phyloP scores from a whole-genome alignment of 2,113 vertebrate genomes.

The Elephas maximus region DNA sequence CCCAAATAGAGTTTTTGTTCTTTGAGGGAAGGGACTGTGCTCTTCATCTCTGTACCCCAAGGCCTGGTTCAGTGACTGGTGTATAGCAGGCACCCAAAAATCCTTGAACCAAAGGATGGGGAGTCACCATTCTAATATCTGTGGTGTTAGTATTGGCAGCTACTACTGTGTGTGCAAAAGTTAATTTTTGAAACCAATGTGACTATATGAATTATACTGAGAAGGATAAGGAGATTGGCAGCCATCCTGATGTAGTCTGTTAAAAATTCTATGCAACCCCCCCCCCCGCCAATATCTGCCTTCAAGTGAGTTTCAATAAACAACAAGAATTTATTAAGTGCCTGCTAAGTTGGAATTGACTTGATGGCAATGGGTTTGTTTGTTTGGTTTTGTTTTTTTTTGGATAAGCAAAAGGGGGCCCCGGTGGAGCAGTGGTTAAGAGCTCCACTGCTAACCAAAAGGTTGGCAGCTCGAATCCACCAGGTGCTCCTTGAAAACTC shows the following conservation, averaged over 20 bases:
- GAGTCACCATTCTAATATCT: not conserved
- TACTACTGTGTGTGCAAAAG: not conserved
- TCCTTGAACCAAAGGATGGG: not conserved
- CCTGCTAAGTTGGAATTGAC: not conserved
- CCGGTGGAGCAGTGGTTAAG: no score
- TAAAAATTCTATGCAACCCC: not conserved
- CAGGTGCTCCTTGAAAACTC: no score
- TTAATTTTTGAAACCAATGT: constrained; percentile 36
- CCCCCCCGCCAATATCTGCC: not conserved
- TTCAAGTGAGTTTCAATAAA: constrained; percentile 25
- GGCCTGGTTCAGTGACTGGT: not conserved
- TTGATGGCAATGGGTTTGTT: no score
- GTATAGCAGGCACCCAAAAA: not conserved
- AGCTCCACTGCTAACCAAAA: no score
- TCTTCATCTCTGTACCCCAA: not conserved
- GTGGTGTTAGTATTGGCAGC: not conserved
- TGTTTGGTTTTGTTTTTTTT: no score
- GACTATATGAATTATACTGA: constrained; percentile 21
- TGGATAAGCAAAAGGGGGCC: not conserved
- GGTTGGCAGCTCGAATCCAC: no score
- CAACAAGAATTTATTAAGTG: constrained; percentile 13
- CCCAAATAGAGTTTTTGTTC: not conserved
- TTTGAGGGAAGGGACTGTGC: not conserved
- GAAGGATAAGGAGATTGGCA: constrained; percentile 21
- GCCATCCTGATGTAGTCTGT: not conserved